phyloP scores from a whole-genome alignment of 2,797 vertebrate genomes.

The Fistularia commersonii region DNA sequence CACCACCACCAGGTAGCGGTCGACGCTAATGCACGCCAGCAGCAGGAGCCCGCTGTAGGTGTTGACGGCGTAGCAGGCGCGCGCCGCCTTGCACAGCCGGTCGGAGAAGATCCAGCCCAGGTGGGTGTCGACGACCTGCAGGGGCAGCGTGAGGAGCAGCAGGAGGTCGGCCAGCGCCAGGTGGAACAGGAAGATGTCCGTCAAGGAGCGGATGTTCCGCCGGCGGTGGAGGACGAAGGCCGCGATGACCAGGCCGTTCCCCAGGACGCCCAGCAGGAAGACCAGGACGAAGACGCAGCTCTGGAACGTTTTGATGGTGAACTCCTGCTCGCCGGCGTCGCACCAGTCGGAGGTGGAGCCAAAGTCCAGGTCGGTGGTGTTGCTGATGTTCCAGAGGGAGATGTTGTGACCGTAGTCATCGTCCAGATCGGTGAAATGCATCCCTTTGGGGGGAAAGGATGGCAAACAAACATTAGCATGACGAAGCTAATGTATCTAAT shows the following conservation, averaged over 20 bases:
- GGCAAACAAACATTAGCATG: too few relatives aligned
- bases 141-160: slow-evolving; percentile 81
- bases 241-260: slow-evolving; percentile 85
- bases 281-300: slow-evolving; percentile 72
- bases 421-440: not conserved
- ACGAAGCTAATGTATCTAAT: too few relatives aligned
- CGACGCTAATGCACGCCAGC: slow-evolving; percentile 87
- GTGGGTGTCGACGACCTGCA: slow-evolving; percentile 62
- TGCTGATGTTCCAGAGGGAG: accelerated
- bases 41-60: slow-evolving; percentile 88
- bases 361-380: accelerated
- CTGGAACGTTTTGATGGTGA: slow-evolving; percentile 75
- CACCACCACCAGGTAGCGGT: slow-evolving; percentile 87
- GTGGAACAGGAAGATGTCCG: slow-evolving; percentile 84
- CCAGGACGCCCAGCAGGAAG: slow-evolving; percentile 76
- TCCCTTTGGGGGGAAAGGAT: too few relatives aligned
- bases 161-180: slow-evolving; percentile 87
- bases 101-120: slow-evolving; percentile 69
- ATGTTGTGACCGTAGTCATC: not conserved
- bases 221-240: slow-evolving; percentile 76
- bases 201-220: slow-evolving; percentile 72
- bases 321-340: slow-evolving; percentile 42
- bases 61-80: slow-evolving; percentile 80
- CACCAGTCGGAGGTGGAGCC: slow-evolving; percentile 58
- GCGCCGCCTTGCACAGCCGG: slow-evolving; percentile 68